Evolutionary conservation across 2,888 invertebrate genomes (phyloP), one percentile per base, ranked within the genome.

Genomic region (Andrena haemorrhoa): DNA sequence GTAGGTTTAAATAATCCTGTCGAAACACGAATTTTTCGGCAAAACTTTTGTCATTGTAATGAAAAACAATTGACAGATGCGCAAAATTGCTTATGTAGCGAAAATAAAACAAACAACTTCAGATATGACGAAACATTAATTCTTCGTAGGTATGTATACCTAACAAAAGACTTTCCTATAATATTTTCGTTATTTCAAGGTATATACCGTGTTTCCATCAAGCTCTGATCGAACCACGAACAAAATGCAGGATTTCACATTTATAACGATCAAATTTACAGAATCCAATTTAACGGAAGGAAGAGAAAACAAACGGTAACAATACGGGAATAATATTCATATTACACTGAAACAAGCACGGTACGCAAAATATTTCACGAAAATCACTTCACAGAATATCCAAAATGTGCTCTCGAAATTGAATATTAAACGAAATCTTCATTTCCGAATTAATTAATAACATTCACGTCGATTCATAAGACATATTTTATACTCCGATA

Each of bases 351-450:
- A 65, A 56, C n/a, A 65, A 26, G 33, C 10, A n/a, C 12, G 31
- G 49, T 71, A 71, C 41, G 23, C n/a, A 58, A 64, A 79, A 71
- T 79, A 71, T 60, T 71, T 77, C n/a, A 60, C 58, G 29, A 51
- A 23, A 29, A 29, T n/a, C 33, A 41, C 6, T 16, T 23, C 53
- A 58, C 47, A 35, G 49, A 31, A 33, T 41, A 29, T 53, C 16
- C 47, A 23, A 12, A n/a, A 47, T 12, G 23, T 8, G 10, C 26
- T n/a, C 47, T 26, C 8, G 26, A 7, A n/a, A 60, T 71, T 64
- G 60, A 60, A 65, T 31, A 71, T 78, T 71, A 79, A 79, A 71
- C 58, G 47, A 78, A 78, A 77, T 78, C 79, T 78, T 71, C 31
- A 35, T 71, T 65, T 26, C 49, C 31, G 31, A 33, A 78, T 64